Percentiles rank a stretch among this genome's conserved stretches.
These are phyloP conservation scores for Ctenopoma multispine DNA, from an alignment of 2,797 vertebrate genomes.

Conservation along the genomic window DNA sequence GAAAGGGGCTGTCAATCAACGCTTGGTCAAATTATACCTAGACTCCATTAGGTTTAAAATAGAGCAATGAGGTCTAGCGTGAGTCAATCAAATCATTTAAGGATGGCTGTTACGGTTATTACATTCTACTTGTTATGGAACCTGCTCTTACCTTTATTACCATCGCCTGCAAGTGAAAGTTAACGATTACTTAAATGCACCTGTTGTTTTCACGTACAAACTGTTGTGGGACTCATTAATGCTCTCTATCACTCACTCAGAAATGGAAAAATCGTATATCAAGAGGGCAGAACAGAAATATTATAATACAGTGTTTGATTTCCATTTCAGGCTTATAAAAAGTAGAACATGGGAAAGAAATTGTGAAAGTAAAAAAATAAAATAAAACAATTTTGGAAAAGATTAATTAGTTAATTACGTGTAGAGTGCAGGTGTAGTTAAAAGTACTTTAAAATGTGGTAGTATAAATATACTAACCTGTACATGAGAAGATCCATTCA, in stretches of 20 bases:
- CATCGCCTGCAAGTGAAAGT: slow-evolving; percentile 46
- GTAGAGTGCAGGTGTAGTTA: neutral
- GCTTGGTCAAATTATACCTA: slow-evolving; percentile 87
- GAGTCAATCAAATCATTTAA: slow-evolving; percentile 86
- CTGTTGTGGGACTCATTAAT: neutral
- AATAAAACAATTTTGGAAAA: neutral
- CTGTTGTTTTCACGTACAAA: slow-evolving; percentile 59
- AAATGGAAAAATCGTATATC: neutral
- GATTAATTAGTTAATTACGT: neutral
- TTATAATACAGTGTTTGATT: neutral
- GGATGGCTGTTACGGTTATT: slow-evolving; percentile 83
- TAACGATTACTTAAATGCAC: slow-evolving; percentile 52
- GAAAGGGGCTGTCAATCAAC: slow-evolving; percentile 88
- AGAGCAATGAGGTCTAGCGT: slow-evolving; percentile 82
- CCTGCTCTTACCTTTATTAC: slow-evolving; percentile 78
- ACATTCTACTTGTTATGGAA: slow-evolving; percentile 79
- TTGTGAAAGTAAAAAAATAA: too few species aligned
- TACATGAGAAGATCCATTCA: slow-evolving; percentile 45
- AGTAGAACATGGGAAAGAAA: too few species aligned
- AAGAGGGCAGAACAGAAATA: slow-evolving; percentile 4
- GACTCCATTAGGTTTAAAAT: slow-evolving; percentile 86
- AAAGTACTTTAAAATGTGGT: neutral
- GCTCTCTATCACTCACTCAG: slow-evolving; percentile 9
- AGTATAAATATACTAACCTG: slow-evolving; percentile 76
- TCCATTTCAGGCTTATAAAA: neutral